Percentiles rank a stretch among this genome's conserved stretches.
phyloP scores from a whole-genome alignment of 2,888 invertebrate genomes.

The Aelia acuminata region DNA sequence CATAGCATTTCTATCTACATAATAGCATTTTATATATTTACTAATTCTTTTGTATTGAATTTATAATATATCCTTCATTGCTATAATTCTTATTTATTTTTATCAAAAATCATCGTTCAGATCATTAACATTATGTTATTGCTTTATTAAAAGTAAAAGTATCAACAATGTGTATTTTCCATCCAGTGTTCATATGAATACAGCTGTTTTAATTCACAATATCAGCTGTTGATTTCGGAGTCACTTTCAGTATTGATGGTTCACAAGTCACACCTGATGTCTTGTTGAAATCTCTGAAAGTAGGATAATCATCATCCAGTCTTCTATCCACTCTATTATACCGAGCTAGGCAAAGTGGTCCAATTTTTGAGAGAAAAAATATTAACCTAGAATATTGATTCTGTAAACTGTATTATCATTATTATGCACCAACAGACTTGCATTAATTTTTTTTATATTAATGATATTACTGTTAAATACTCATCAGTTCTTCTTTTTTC shows the following conservation, averaged over 20 bases:
- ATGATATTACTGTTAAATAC: too few species aligned
- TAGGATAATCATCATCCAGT: slow-evolving; percentile 82
- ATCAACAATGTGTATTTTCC: slow-evolving; percentile 92
- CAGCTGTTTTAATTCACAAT: slow-evolving; percentile 94
- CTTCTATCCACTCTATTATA: slow-evolving; percentile 81
- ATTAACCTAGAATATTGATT: slow-evolving; percentile 31
- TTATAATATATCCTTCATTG: too few species aligned
- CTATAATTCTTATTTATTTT: too few species aligned
- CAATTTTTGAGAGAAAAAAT: slow-evolving; percentile 70
- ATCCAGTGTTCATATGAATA: slow-evolving; percentile 95
- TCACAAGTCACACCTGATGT: slow-evolving; percentile 81
- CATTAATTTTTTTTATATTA: slow-evolving; percentile 44
- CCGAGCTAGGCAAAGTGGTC: slow-evolving; percentile 82
- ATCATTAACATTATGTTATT: too few species aligned
- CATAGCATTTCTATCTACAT: too few species aligned
- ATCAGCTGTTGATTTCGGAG: slow-evolving; percentile 91
- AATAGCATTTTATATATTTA: too few species aligned
- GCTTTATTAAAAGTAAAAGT: too few species aligned
- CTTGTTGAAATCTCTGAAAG: slow-evolving; percentile 89
- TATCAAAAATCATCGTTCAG: too few species aligned
- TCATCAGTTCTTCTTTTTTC: too few species aligned
- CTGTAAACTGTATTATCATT: slow-evolving; percentile 17
- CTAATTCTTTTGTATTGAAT: too few species aligned
- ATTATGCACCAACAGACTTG: slow-evolving; percentile 30
- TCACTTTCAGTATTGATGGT: slow-evolving; percentile 80